Evolutionary conservation across 2,888 invertebrate species (phyloP), one percentile per base, ranked within the genome.

Genomic region (Lydus trimaculatus): DNA sequence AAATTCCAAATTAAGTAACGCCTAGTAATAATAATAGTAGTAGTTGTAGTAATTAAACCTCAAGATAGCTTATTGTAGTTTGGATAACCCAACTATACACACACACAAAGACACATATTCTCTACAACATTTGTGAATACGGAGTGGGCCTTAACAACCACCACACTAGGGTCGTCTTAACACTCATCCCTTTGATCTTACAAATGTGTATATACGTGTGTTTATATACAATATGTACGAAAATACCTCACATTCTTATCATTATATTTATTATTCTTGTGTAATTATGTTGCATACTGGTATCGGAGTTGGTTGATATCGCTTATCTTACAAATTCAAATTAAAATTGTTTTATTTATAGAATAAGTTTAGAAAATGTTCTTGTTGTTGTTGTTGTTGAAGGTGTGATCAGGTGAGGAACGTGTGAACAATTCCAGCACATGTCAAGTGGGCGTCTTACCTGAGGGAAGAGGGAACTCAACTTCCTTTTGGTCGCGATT

Each of bases 1-100:
- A 85, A 86, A 86, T 86, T 86, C 83, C 85, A 82, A 85, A 85
- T 85, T 84, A 84, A 84, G 84, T 80, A 80, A 80, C 80, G 82
- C 79, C 48, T 39, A 39, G 39, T 39, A 39, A 39, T 39, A 39
- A 39, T 39, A 39, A 15, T 39, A 13, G 39, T 28, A n/a, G n/a
- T n/a, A n/a, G n/a, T 79, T 76, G 76, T 74, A 78, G 84, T 84
- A 85, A 85, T 85, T 85, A 84, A 82, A 83, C 81, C 82, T 77
- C 81, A 80, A 83, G 83, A 84, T 84, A 78, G 84, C 83, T 84
- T 82, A 84, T 84, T 83, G 83, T 82, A 61, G 28, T n/a, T 66
- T 39, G 63, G 59, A 28, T 59, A 33, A 31, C 17, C 65, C 39
- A 64, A 63, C 43, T 28, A n/a, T 58, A 63, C 60, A 43, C 52